Conservation (phyloP, 64 coral and sea anemone species). For the Pocillopora damicornis region DNA sequence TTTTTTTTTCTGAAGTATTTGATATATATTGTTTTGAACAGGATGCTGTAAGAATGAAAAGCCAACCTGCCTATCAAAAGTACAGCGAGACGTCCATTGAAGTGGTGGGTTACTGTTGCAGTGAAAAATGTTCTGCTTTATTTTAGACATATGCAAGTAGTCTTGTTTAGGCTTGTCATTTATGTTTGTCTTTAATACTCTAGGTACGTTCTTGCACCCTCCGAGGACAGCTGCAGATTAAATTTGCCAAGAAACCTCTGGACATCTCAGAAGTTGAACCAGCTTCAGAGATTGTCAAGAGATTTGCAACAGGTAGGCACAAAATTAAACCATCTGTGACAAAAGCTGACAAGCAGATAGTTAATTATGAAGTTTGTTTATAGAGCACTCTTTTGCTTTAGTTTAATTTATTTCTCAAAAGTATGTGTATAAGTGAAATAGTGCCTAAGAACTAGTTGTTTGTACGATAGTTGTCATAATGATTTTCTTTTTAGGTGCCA, state of each 20-base stretch:
- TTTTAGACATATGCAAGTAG: neutral
- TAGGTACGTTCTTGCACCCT: conserved; percentile 97
- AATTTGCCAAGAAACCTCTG: conserved; percentile 66
- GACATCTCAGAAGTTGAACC: conserved; percentile 95
- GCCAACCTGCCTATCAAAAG: conserved; percentile 70
- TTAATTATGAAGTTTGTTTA: no score
- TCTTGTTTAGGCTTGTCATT: neutral
- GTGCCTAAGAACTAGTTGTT: neutral
- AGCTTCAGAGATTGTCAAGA: conserved; percentile 86
- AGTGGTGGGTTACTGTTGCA: conserved; percentile 40
- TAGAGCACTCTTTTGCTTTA: no score
- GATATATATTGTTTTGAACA: neutral
- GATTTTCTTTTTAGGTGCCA: conserved; percentile 63
- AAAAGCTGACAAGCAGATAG: neutral
- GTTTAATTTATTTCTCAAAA: no score
- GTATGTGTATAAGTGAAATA: neutral
- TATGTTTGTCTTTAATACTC: neutral
- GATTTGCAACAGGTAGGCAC: conserved; percentile 73
- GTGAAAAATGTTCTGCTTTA: neutral
- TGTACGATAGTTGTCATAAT: neutral
- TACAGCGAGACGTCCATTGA: conserved; percentile 73
- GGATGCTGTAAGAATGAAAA: conserved; percentile 80
- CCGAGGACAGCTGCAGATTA: conserved; percentile 88
- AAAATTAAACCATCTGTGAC: neutral
- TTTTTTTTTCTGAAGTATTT: neutral